A percentile compares a stretch with the other conserved stretches of the same genome.
phyloP scores from a whole-genome alignment of 2,113 vertebrate species.

The Verasper variegatus region DNA sequence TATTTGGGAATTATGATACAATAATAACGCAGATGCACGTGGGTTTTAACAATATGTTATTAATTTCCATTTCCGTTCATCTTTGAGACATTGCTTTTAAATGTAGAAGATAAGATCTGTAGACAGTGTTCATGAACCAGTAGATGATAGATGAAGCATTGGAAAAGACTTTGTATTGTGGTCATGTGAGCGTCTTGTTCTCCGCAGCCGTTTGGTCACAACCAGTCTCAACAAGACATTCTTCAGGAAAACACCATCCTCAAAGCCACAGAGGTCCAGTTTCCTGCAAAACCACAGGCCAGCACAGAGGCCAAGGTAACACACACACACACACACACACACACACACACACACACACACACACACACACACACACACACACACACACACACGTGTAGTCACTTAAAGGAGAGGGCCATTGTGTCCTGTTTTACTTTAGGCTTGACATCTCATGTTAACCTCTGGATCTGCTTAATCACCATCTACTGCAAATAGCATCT shows the following conservation, averaged over 20 bases:
- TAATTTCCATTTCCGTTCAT: too few relatives aligned
- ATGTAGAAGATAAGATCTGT: background rate
- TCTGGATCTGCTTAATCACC: background rate
- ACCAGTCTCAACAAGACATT: conserved; percentile 99
- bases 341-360: background rate
- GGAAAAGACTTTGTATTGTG: background rate
- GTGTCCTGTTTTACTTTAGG: background rate
- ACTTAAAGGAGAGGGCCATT: too few relatives aligned
- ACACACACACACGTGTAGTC: background rate
- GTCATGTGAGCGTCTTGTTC: conserved; percentile 6
- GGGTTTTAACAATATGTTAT: background rate
- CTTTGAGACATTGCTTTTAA: background rate
- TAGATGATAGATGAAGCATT: too few relatives aligned
- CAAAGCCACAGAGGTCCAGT: conserved; percentile 99
- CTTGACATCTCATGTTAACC: background rate
- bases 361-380: background rate
- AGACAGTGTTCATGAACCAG: background rate
- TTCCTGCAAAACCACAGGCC: conserved; percentile 98
- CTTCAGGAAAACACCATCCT: conserved; percentile 99
- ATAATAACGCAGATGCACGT: background rate
- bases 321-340: conserved; percentile 8
- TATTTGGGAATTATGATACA: too few relatives aligned
- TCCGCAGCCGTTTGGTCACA: conserved; percentile 96
- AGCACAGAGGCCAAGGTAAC: conserved; percentile 98
- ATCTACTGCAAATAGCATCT: too few relatives aligned